Conservation (phyloP, 2,113 vertebrate species). For the Oreochromis aureus region DNA sequence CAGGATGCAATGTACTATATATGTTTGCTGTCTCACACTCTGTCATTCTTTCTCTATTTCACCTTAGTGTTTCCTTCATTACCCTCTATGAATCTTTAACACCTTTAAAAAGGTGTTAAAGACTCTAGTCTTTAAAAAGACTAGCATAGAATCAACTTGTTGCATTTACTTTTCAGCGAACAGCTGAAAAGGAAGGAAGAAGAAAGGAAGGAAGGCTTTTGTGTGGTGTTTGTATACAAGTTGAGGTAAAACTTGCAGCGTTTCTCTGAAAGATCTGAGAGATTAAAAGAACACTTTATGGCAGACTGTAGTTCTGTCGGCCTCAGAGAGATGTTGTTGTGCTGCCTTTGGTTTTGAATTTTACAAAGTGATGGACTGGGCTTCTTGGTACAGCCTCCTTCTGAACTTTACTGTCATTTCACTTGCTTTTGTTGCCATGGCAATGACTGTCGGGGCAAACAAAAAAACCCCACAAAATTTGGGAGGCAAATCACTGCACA, state of each 20-base stretch:
- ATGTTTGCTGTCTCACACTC: background rate
- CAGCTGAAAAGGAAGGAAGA: background rate
- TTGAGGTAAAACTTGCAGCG: background rate
- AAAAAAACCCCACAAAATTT: background rate
- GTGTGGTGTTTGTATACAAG: background rate
- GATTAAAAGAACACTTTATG: background rate
- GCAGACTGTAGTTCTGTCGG: background rate
- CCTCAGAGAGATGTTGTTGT: background rate
- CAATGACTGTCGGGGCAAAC: slow-evolving; percentile 43
- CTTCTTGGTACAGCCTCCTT: background rate
- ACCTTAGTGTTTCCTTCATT: background rate
- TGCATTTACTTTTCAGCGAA: slow-evolving; percentile 14
- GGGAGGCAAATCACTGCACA: slow-evolving; percentile 28
- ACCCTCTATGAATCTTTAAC: slow-evolving; percentile 50
- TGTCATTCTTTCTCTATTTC: background rate
- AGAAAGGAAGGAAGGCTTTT: background rate
- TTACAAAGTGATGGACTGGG: slow-evolving; percentile 11
- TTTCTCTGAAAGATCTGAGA: background rate
- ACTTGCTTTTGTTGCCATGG: slow-evolving; percentile 52
- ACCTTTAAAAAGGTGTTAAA: too few species aligned
- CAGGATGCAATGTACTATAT: background rate
- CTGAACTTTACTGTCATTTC: slow-evolving; percentile 35
- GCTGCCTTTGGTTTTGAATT: slow-evolving; percentile 16
- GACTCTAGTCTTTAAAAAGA: background rate
- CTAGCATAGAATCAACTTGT: slow-evolving; percentile 31